These are phyloP conservation scores for Unio delphinus DNA, from an alignment of 2,888 invertebrate genomes.

Conservation along the genomic window DNA sequence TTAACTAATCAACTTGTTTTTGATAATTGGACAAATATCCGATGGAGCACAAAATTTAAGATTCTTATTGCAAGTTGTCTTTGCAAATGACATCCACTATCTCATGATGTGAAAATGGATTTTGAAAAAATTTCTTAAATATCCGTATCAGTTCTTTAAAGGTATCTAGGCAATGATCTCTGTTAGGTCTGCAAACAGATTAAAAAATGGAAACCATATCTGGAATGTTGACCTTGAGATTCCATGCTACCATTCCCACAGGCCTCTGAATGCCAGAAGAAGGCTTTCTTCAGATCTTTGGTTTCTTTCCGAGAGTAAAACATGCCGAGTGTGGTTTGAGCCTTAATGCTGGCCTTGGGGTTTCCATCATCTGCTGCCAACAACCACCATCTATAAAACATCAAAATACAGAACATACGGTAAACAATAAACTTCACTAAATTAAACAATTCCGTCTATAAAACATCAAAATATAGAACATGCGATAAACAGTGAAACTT, in stretches of 20 bases:
- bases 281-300: constrained; percentile 65
- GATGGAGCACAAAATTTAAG: too few species aligned
- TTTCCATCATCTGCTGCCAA: constrained; percentile 71
- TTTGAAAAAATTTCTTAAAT: too few species aligned
- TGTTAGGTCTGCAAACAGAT: too few species aligned
- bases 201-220: too few species aligned
- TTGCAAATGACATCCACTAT: too few species aligned
- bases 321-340: constrained; percentile 69
- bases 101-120: too few species aligned
- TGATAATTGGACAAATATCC: too few species aligned
- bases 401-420: neutral
- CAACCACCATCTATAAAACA: constrained; percentile 63
- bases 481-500: neutral
- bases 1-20: too few species aligned
- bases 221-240: constrained; percentile 66
- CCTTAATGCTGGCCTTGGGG: constrained; percentile 66
- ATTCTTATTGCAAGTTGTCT: too few species aligned
- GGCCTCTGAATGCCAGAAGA: constrained; percentile 72
- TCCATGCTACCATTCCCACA: constrained; percentile 71
- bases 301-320: constrained; percentile 64
- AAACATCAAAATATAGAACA: neutral
- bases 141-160: too few species aligned
- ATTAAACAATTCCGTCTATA: constrained; percentile 45
- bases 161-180: too few species aligned
- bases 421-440: neutral